phyloP scores from a whole-genome alignment of 2,113 vertebrate species.

The Thunnus thynnus region DNA sequence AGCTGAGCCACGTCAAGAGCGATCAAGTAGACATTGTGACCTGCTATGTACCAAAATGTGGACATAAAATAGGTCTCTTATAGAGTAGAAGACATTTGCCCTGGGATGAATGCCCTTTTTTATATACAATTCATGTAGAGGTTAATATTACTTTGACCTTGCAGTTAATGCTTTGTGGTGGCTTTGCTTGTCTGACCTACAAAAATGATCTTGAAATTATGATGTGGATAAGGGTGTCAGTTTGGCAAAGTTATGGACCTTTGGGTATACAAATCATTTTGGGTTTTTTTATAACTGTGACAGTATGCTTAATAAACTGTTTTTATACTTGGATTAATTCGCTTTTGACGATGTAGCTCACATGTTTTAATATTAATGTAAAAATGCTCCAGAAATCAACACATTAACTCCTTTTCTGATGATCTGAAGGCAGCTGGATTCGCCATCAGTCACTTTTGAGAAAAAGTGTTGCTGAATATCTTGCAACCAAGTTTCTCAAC shows the following conservation, averaged over 20 bases:
- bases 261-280: not conserved
- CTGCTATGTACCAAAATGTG: conserved; percentile 38
- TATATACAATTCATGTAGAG: conserved; percentile 44
- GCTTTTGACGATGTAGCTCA: conserved; percentile 2
- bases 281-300: not conserved
- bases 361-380: not conserved
- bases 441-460: not conserved
- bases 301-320: not conserved
- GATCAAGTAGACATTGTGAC: conserved; percentile 30
- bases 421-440: conserved; percentile 2
- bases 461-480: not conserved
- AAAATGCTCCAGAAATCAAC: conserved; percentile 10
- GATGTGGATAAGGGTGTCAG: not conserved
- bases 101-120: conserved; percentile 41
- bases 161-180: conserved; percentile 50
- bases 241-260: not conserved
- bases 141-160: conserved; percentile 54
- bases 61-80: conserved; percentile 54
- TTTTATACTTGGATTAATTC: not conserved
- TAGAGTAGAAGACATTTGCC: conserved; percentile 31
- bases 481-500: not conserved
- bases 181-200: conserved; percentile 21
- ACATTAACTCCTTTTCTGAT: not conserved
- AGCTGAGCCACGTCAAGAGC: conserved; percentile 34
- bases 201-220: not conserved